These are phyloP conservation scores for Camponotus pennsylvanicus DNA, from an alignment of 1,140 invertebrate species.

Conservation along the genomic window DNA sequence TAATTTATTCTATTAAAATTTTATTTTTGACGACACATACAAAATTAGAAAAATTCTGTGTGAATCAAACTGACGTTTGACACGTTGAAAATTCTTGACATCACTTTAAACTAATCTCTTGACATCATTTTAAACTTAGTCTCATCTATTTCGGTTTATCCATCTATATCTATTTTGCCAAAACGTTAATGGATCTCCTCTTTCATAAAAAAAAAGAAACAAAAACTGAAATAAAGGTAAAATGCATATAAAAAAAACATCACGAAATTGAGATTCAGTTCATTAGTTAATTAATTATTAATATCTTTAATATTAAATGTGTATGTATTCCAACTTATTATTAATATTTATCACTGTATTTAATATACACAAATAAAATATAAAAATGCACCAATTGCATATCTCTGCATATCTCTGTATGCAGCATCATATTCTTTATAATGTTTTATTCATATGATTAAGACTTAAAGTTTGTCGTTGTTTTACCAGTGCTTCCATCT, in stretches of 20 bases:
- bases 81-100: slow-evolving; percentile 27
- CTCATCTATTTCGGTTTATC: slow-evolving; percentile 45
- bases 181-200: slow-evolving; percentile 6
- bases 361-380: background rate
- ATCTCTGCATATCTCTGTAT: background rate
- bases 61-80: slow-evolving; percentile 39
- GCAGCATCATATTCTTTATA: background rate
- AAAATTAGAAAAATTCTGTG: slow-evolving; percentile 17
- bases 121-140: slow-evolving; percentile 39
- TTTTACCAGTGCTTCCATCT: slow-evolving; percentile 48
- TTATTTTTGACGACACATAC: background rate
- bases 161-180: slow-evolving; percentile 11
- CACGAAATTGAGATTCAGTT: background rate
- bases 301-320: background rate
- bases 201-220: background rate
- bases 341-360: background rate
- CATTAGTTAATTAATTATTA: background rate
- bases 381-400: background rate
- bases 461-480: slow-evolving; percentile 13
- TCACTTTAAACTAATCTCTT: slow-evolving; percentile 25
- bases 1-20: background rate
- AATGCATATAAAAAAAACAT: background rate
- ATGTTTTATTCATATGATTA: slow-evolving; percentile 3
- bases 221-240: background rate
- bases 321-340: background rate